Evolutionary conservation across 2,888 invertebrate species (phyloP), one percentile per base, ranked within the genome.

Genomic region (Drosophila phalerata): DNA sequence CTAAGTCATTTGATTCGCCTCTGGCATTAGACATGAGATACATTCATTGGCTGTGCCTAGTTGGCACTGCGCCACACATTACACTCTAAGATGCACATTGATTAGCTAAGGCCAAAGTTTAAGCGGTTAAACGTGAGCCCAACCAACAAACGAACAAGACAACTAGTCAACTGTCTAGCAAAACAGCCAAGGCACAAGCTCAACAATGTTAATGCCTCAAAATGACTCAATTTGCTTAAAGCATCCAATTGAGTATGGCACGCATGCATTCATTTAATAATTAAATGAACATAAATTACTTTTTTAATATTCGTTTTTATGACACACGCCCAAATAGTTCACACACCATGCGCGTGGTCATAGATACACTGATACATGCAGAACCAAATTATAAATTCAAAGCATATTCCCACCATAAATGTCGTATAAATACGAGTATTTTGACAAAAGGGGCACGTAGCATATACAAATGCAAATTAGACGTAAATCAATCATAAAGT

Each of bases 71-170:
- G 88, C 86, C 88, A 73, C 88, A 83, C 86, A 82, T 82, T 74
- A 73, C 34, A 40, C 62, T 63, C 64, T 10, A 64, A 88, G 89
- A 88, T 84, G 85, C 72, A 77, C 87, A 84, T 62, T 86, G 83
- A 88, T 84, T 83, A 77, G 64, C 55, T 55, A 58, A 70, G 85
- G 87, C 70, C 73, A 88, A 74, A 88, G 83, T 74, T 86, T 84
- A 88, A 86, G 85, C 87, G 81, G 85, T 74, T 84, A 86, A 84
- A 83, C 89, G 83, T 86, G 83, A 79, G 67, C 55, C 55, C 62
- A 62, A 38, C 43, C 40, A 42, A 43, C 32, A 43, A 11, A 5
- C 32, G 37, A 11, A 5, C 15, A 30, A 37, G 15, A 5, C 25
- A 61, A 22, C 30, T n/a, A 55, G 19, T n/a, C 55, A 56, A 34